Base-by-base conservation (phyloP, 1,140 invertebrate genomes). In the Plodia interpunctella region DNA sequence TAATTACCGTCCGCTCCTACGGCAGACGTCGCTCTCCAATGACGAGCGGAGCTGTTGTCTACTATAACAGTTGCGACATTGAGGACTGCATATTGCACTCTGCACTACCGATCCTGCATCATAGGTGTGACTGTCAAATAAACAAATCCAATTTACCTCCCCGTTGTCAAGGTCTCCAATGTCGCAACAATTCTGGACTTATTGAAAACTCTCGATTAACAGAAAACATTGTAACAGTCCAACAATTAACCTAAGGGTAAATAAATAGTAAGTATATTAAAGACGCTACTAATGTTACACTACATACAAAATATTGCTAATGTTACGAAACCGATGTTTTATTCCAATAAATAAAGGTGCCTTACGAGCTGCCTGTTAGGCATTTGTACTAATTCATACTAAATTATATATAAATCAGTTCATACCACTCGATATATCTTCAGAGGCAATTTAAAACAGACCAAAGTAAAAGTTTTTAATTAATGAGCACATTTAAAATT, bases 301-400 rank as follows among this genome's bases (percentile, higher is more conserved):
- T 69, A 70, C 59, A 61, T 64, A 60, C 59, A 66, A 62, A 54
- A 55, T 72, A 66, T 78, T 73, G 76, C 72, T 72, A 72, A 65
- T 75, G 72, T 72, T 77, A 80, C 67, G 70, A 75, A 82, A 82
- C 68, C 74, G 74, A 82, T 74, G 59, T 54, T 70, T 62, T 50
- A 17, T 49, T 55, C 20, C 25, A 68, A 68, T 30, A 60, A 60
- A 55, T 18, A 59, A 49, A 52, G 30, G 35, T 53, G 49, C 32
- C 20, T 15, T 54, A 9, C 70, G 59, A 70, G 71, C 66, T 74
- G 72, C 68, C 65, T 57, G 32, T 60, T 52, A 75, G 21, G 38
- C 57, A 44, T 81, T 83, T 83, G 80, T 83, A 83, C 80, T 84
- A 74, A 78, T 60, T 65, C 63, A 61, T 53, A 53, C n/a, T 21